Base-by-base conservation (phyloP, 2,888 invertebrate genomes). In the Cotesia congregata region DNA sequence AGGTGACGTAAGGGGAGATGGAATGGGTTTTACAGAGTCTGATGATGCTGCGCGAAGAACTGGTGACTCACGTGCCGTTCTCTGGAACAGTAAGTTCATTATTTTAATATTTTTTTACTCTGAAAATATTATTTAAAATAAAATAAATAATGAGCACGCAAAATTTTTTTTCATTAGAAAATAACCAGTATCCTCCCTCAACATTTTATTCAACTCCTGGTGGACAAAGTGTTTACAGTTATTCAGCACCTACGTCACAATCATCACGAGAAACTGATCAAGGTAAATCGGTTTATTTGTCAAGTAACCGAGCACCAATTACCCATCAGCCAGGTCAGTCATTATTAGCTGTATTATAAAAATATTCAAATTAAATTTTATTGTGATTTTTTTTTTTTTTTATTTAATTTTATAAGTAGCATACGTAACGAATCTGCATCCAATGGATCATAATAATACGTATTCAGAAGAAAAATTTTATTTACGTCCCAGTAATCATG, bases 31-130 rank as follows among this genome's bases (percentile, higher is more conserved):
- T 88, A 84, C 92, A 94, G 94, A 94, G 90, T 92, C 94, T 89
- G 95, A 95, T 90, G 95, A 95, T 90, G 93, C 93, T 88, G 93
- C 95, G 87, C 93, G 95, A 91, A 93, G 94, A 88, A 93, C 94
- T 88, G 95, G 94, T 89, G 94, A 94, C 92, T 92, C 93, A 83
- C 93, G 95, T 86, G 94, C 95, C 88, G 95, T 95, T 86, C 93
- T 95, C 83, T 95, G 95, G 95, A 95, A 95, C 91, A 95, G 95
- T 95, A 92, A 94, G 94, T 93, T 80, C 69, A 82, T 82, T 67
- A 59, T 68, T 75, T 17, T 65, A 50, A n/a, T 9, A 41, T 5
- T 61, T 20, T 12, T 71, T 62, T 17, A 2, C 65, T 72, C 20
- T 17, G 17, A 69, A 39, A 17, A n/a, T 68, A 9, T 41, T 20